phyloP scores from a whole-genome alignment of 2,888 invertebrate genomes.

The Pyrrhia umbra region DNA sequence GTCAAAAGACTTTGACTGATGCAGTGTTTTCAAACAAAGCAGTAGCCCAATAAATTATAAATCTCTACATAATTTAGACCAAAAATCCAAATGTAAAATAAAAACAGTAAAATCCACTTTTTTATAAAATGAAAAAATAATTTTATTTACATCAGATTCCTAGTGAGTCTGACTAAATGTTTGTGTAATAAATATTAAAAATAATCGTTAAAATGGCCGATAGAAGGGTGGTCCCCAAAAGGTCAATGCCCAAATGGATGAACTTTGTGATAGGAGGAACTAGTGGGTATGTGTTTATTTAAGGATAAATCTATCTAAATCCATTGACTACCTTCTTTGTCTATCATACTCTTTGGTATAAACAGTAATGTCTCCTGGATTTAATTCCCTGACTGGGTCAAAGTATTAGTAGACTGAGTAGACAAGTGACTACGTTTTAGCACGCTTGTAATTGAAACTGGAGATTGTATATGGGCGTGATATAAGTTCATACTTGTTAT shows the following conservation, averaged over 20 bases:
- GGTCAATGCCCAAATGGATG: conserved; percentile 38
- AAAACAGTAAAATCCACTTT: neutral
- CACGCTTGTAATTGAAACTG: no score
- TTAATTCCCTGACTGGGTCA: no score
- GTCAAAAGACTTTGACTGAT: neutral
- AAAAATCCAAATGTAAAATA: neutral
- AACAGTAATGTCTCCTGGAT: no score
- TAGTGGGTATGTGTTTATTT: conserved; percentile 30
- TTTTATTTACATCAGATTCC: neutral
- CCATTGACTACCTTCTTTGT: no score
- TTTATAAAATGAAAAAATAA: neutral
- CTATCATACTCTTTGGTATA: no score
- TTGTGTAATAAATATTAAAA: neutral
- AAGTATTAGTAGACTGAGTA: no score
- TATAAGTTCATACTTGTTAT: no score
- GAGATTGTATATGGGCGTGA: no score
- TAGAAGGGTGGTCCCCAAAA: neutral
- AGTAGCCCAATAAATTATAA: neutral
- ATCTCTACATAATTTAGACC: neutral
- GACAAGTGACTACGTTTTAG: no score
- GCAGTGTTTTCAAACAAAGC: neutral
- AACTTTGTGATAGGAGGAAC: conserved; percentile 44
- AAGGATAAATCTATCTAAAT: neutral
- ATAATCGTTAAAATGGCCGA: conserved; percentile 5
- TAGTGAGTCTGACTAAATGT: neutral